Conservation (phyloP, 2,888 invertebrate genomes). For the Torymus auratus region DNA sequence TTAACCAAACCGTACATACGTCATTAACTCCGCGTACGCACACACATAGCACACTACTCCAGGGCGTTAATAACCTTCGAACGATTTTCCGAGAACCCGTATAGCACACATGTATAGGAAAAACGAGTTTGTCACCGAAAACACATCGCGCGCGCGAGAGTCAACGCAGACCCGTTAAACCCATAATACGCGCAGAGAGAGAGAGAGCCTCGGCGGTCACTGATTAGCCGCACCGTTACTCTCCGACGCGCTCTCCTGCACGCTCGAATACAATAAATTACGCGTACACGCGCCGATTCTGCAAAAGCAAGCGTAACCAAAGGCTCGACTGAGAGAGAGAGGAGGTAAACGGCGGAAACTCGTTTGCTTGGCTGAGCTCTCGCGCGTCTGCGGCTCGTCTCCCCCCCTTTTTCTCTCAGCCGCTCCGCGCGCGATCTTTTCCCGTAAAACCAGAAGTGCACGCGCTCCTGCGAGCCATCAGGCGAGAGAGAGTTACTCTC, state of each 20-base stretch:
- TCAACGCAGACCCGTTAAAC: too few relatives aligned
- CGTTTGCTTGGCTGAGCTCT: conserved; percentile 63
- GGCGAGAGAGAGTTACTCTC: too few relatives aligned
- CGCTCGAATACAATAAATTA: conserved; percentile 72
- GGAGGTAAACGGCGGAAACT: conserved; percentile 67
- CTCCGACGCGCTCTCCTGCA: conserved; percentile 46
- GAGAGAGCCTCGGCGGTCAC: conserved; percentile 60
- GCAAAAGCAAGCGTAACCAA: too few relatives aligned
- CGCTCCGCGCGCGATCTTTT: conserved; percentile 23
- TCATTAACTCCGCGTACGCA: too few relatives aligned
- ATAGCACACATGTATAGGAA: too few relatives aligned
- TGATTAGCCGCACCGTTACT: conserved; percentile 72
- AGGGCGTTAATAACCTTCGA: too few relatives aligned
- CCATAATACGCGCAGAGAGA: not conserved
- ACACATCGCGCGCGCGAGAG: too few relatives aligned
- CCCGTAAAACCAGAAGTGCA: conserved; percentile 39
- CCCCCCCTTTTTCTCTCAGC: conserved; percentile 33
- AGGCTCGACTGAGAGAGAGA: conserved; percentile 20
- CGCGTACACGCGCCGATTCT: conserved; percentile 46
- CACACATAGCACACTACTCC: too few relatives aligned
- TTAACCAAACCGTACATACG: too few relatives aligned
- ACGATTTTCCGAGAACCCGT: too few relatives aligned
- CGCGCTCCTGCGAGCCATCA: too few relatives aligned
- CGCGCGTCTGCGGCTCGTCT: conserved; percentile 61
- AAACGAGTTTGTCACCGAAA: too few relatives aligned